Evolutionary conservation across 2,797 vertebrate species (phyloP).

Genomic region (Brachyrhaphis roseni): DNA sequence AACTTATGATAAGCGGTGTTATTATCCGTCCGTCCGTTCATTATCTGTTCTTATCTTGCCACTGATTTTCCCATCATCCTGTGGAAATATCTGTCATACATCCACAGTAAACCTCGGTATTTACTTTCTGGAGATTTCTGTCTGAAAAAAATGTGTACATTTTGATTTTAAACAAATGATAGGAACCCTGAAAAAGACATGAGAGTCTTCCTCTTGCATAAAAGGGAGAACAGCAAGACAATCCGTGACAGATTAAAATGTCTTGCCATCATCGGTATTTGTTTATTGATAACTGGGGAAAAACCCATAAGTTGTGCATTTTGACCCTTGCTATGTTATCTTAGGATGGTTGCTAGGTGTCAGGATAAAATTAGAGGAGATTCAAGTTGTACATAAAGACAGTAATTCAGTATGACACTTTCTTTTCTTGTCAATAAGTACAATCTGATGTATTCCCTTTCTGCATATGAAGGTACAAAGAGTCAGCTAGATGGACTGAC

Average conservation of each 20-base stretch:
- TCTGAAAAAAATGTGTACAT: background rate
- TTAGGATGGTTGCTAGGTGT: slow-evolving; percentile 51
- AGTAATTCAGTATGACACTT: slow-evolving; percentile 20
- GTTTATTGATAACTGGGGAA: slow-evolving; percentile 20
- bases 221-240: slow-evolving; percentile 16
- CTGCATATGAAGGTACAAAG: slow-evolving; percentile 84
- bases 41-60: background rate
- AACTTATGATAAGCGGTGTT: background rate
- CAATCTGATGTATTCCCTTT: slow-evolving; percentile 28
- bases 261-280: slow-evolving; percentile 12
- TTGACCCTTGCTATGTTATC: slow-evolving; percentile 31
- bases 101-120: background rate
- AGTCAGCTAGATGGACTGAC: slow-evolving; percentile 90
- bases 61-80: background rate
- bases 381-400: slow-evolving; percentile 53
- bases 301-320: slow-evolving; percentile 15
- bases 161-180: background rate
- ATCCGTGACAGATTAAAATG: slow-evolving; percentile 3
- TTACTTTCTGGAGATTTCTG: background rate
- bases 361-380: slow-evolving; percentile 40
- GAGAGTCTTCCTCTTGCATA: slow-evolving; percentile 8
- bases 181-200: background rate
- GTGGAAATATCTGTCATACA: background rate
- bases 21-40: background rate
- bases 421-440: slow-evolving; percentile 23